Base-by-base conservation (phyloP, 2,888 invertebrate genomes). In the Hetaerina titia region DNA sequence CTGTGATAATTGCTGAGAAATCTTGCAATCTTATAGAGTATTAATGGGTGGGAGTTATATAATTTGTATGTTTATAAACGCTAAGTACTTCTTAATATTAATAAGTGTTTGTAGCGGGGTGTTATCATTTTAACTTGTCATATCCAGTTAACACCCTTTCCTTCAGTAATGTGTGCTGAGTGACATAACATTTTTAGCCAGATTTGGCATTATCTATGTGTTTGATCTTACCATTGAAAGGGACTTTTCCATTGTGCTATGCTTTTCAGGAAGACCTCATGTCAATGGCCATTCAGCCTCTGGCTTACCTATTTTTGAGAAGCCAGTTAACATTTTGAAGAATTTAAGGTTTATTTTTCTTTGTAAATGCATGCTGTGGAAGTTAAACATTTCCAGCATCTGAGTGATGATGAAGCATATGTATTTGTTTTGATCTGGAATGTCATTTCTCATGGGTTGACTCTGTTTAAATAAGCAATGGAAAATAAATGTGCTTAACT, bases 1-100 rank as follows among this genome's bases (percentile, higher is more conserved):
- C 92, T 92, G 92, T 92, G 92, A 92, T 92, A 92, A 92, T 92
- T 92, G 92, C 92, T 56, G 92, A 92, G 69, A 92, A 92, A 92
- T 92, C 64, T 69, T 92, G 92, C 92, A 92, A 92, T 92, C 92
- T 45, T 69, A 56, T 92, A 92, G 92, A 56, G 15, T 69, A 92
- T 45, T 69, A 69, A 69, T n/a, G 56, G 92, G 92, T 22, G 92
- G 92, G 92, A 92, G 92, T 56, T 45, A 56, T 74, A n/a, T 31
- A n/a, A 56, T 56, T 92, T 92, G 69, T 69, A 92, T 92, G 69
- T 63, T 90, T 19, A 63, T 92, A 69, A n/a, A 74, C 56, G 90
- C 57, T 45, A 17, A 81, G 90, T 45, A 74, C 69, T 69, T 31
- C n/a, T 31, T 31, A 81, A 31, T 11, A 31, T 19, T 81, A 69